Evolutionary conservation across 2,113 vertebrate genomes (phyloP).

Genomic region (Hirundichthys speculiger): DNA sequence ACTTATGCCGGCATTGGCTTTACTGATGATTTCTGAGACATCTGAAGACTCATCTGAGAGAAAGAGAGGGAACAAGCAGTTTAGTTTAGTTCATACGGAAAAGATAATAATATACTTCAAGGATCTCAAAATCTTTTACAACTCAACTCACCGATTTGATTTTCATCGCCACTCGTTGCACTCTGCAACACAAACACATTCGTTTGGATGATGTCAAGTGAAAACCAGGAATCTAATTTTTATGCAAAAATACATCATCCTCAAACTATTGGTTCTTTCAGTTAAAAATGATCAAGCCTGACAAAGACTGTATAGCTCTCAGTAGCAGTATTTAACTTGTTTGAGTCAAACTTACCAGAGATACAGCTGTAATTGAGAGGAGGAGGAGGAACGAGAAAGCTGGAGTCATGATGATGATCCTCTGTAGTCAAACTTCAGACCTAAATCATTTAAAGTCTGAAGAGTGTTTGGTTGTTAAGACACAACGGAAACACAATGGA

Average conservation of each 20-base stretch:
- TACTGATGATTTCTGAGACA: not conserved
- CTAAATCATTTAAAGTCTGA: slow-evolving; percentile 3
- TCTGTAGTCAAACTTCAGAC: not conserved
- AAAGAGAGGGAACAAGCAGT: not conserved
- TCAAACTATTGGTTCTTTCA: no score
- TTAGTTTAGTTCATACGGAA: not conserved
- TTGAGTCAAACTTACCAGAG: slow-evolving; percentile 1
- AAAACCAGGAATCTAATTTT: no score
- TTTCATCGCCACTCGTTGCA: not conserved
- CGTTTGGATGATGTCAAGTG: no score
- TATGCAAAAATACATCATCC: not conserved
- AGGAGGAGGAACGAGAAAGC: not conserved
- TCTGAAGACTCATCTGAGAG: not conserved
- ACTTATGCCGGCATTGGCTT: not conserved
- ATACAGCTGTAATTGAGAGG: not conserved
- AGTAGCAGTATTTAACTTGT: no score
- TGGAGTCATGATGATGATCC: not conserved
- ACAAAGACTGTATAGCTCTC: no score
- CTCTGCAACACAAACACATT: not conserved
- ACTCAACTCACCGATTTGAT: not conserved
- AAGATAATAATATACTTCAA: no score
- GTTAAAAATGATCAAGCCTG: no score
- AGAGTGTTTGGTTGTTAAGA: not conserved
- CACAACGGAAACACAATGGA: not conserved
- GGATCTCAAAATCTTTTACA: not conserved